Conservation (phyloP, 2,888 invertebrate genomes). For the Ichneumoninae sp. region DNA sequence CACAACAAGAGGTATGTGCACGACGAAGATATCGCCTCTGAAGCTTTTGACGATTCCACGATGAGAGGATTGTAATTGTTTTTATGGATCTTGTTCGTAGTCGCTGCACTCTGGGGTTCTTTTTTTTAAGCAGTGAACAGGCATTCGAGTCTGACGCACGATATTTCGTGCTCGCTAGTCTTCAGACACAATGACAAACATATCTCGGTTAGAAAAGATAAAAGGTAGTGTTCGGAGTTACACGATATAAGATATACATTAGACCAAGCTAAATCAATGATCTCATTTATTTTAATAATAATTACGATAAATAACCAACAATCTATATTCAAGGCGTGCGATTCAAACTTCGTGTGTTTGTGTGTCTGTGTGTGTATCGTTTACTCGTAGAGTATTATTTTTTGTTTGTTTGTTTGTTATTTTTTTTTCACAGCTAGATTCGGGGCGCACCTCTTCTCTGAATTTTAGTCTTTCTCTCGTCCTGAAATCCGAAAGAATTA, state of each 20-base stretch:
- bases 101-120: constrained; percentile 36
- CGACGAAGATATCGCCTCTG: constrained; percentile 22
- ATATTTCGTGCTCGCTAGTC: not conserved
- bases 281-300: constrained; percentile 72
- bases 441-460: constrained; percentile 42
- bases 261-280: constrained; percentile 71
- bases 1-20: not conserved
- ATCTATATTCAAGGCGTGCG: constrained; percentile 76
- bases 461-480: constrained; percentile 64
- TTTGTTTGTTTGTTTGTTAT: constrained; percentile 22
- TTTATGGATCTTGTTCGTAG: constrained; percentile 20
- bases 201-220: constrained; percentile 29
- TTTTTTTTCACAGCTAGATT: constrained; percentile 61
- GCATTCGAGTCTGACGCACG: not conserved
- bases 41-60: constrained; percentile 6
- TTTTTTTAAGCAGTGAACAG: not conserved
- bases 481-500: constrained; percentile 71
- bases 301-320: constrained; percentile 79
- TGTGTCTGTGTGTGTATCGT: constrained; percentile 29
- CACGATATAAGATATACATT: constrained; percentile 52
- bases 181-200: not conserved
- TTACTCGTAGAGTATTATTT: constrained; percentile 28
- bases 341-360: constrained; percentile 67
- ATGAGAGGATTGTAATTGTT: constrained; percentile 11
- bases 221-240: constrained; percentile 26